Evolutionary conservation across 2,888 invertebrate genomes (phyloP), one percentile per base, ranked within the genome.

Genomic region (Rotaria socialis): DNA sequence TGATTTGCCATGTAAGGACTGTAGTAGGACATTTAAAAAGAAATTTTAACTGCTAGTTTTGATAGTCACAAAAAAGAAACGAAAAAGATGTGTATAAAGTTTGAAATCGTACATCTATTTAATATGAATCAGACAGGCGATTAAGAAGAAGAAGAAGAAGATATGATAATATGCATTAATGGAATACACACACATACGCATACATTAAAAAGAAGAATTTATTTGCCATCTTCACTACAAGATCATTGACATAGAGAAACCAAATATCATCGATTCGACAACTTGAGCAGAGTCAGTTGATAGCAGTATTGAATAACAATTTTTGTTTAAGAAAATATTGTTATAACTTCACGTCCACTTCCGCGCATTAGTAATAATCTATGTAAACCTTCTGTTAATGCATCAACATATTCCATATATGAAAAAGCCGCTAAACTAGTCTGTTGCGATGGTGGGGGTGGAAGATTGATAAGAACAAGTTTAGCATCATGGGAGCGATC

Each of bases 331-430:
- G 97, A 97, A 93, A 97, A 98, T 92, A 97, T 97, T 90, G 98
- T 98, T 93, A 98, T 97, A 89, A 98, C 97, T 93, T 98, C 98
- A 91, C 96, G 95, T 86, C 97, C 97, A 89, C 96, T 96, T 88
- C 98, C 98, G 91, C 97, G 94, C 89, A 98, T 97, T 95, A 98
- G 96, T 90, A 98, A 93, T 90, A 97, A 97, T 91, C 96, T 94
- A 92, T 97, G 96, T 92, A 98, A 93, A 74, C 96, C 96, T 92
- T 98, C 97, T 86, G 97, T 97, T 90, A 98, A 93, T 89, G 97
- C 97, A 93, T 98, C 97, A 92, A 98, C 93, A 93, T 97, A 98
- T 93, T 97, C 97, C 97, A 98, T 97, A 92, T 97, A 96, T 96
- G 80, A 56, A 60, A 85, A 86, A 41, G 85, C 86, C 22, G 87